Base-by-base conservation (phyloP, 2,888 invertebrate genomes). In the Saturnia pavonia region DNA sequence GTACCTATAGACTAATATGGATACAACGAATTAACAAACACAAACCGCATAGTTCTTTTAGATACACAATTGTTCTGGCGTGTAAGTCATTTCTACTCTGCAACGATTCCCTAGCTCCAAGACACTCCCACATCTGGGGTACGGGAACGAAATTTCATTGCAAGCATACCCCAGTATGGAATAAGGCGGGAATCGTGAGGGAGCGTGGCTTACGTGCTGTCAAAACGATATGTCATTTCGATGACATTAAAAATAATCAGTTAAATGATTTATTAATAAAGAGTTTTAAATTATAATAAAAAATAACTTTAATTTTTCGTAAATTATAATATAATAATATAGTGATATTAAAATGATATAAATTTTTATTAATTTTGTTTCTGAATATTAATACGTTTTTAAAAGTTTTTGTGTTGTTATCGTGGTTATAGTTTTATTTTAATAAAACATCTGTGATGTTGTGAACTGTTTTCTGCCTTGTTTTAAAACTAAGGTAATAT, bases 391-490 rank as follows among this genome's bases (percentile, higher is more conserved):
- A 40, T 65, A 40, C 7, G 12, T 6, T 12, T 19, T 19, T 19
- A n/a, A 25, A 60, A 65, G 19, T 40, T 65, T 40, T 40, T 65
- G 65, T 40, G n/a, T 65, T n/a, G 40, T 40, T 65, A 40, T 19
- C 27, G 57, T 60, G n/a, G 2, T 65, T n/a, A 40, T 65, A 40
- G 6, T n/a, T 40, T 40, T 65, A 27, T 40, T 65, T n/a, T 16
- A 22, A 25, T 40, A 22, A 22, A 65, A 40, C 65, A n/a, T 65
- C 65, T n/a, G 65, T 40, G 65, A 65, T 65, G 57, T n/a, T 65
- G 40, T 65, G 40, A 65, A 65, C 9, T 65, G 7, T n/a, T 65
- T 40, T 40, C 34, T n/a, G 65, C n/a, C 1, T 65, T 19, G 11
- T 40, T 65, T 40, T 1, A 3, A 40, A 34, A 16, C 9, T 40